Conservation (phyloP, 2,797 vertebrate species). For the Sphaeramia orbicularis region DNA sequence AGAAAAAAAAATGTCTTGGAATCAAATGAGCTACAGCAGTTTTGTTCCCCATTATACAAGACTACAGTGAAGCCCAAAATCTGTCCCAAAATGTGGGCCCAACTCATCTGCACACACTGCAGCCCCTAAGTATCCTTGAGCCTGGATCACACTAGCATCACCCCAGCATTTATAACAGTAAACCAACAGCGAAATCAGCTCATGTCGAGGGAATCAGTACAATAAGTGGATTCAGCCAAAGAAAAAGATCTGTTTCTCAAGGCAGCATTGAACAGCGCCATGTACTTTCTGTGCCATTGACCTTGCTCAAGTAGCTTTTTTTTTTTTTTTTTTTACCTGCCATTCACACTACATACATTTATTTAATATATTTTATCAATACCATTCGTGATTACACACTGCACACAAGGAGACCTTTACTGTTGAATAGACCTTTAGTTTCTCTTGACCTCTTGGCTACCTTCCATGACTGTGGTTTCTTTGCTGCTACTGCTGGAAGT, state of each 20-base stretch:
- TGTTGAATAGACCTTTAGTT: no score
- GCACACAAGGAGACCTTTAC: no score
- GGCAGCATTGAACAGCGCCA: neutral
- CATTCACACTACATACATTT: neutral
- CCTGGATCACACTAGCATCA: neutral
- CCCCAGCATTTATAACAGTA: neutral
- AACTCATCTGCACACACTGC: neutral
- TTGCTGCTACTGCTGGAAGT: no score
- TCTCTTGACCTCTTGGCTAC: no score
- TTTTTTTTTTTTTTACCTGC: neutral
- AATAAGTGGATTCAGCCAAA: neutral
- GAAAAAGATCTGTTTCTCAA: neutral
- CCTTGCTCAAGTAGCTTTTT: neutral
- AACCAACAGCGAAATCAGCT: slow-evolving; percentile 1
- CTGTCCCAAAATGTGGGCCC: slow-evolving; percentile 1
- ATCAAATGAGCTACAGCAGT: slow-evolving; percentile 26
- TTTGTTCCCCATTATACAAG: slow-evolving; percentile 36
- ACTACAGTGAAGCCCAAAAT: slow-evolving; percentile 23
- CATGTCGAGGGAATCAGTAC: neutral
- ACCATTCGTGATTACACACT: no score
- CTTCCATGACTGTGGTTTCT: no score
- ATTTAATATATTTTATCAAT: neutral
- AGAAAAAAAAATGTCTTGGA: neutral
- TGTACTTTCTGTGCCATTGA: neutral
- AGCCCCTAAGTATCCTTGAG: neutral